Evolutionary conservation across 2,113 vertebrate species (phyloP).

Genomic region (Cairina moschata): DNA sequence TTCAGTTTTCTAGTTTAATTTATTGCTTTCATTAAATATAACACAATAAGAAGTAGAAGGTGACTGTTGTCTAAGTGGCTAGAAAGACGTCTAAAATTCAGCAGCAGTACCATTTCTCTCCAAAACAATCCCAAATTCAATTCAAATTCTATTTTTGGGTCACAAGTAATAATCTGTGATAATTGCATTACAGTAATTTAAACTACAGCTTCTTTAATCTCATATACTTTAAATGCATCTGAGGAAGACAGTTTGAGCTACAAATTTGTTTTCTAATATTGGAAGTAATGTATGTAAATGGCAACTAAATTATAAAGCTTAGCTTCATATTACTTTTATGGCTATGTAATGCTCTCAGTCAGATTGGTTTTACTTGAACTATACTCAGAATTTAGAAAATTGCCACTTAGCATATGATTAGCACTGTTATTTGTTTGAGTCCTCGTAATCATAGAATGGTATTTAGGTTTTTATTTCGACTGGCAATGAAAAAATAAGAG

Average conservation of each 20-base stretch:
- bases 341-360: neutral
- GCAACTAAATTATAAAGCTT: neutral
- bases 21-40: neutral
- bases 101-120: neutral
- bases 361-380: neutral
- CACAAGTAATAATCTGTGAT: neutral
- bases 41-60: neutral
- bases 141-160: neutral
- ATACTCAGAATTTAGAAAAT: neutral
- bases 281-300: neutral
- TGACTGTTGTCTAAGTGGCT: neutral
- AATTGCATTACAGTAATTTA: neutral
- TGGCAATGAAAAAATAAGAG: neutral
- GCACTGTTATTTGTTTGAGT: neutral
- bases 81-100: neutral
- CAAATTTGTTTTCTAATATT: neutral
- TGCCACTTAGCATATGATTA: neutral
- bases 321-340: neutral
- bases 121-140: neutral
- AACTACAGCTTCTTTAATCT: neutral
- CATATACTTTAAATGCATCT: neutral
- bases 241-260: neutral
- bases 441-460: neutral
- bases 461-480: neutral
- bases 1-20: neutral